Evolutionary conservation across 2,888 invertebrate species (phyloP).

Genomic region (Eupithecia vulgata): DNA sequence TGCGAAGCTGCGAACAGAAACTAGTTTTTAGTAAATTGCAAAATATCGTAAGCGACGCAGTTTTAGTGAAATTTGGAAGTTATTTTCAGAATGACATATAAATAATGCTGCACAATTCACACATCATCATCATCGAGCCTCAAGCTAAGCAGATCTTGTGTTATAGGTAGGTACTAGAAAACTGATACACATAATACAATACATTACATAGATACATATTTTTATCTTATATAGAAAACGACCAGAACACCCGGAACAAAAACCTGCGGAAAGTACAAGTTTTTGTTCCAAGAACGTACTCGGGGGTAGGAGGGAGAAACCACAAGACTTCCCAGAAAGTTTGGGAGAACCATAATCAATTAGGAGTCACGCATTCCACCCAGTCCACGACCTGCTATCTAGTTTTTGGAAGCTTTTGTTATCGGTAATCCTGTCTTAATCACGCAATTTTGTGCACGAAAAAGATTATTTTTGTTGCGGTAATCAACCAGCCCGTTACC

Average conservation of each 20-base stretch:
- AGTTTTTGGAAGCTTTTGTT: not conserved
- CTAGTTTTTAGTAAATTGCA: not conserved
- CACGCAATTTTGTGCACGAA: not conserved
- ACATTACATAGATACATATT: too few species aligned
- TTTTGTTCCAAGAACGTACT: too few species aligned
- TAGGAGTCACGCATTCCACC: constrained; percentile 2
- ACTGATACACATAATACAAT: too few species aligned
- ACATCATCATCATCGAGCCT: too few species aligned
- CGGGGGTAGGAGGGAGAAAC: not conserved
- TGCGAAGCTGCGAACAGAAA: not conserved
- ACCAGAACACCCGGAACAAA: too few species aligned
- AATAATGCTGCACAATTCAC: too few species aligned
- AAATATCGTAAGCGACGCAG: not conserved
- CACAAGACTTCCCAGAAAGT: not conserved
- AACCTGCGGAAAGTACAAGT: too few species aligned
- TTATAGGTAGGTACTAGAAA: too few species aligned
- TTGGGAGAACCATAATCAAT: not conserved
- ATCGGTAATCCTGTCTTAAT: not conserved
- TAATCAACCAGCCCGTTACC: not conserved
- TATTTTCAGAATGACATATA: not conserved
- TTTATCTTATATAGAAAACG: too few species aligned
- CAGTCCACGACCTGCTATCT: not conserved
- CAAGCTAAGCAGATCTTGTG: too few species aligned
- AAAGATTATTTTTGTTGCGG: not conserved
- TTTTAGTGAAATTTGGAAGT: not conserved